These are phyloP conservation scores for Wiebesia pumilae DNA, from an alignment of 1,140 invertebrate species.

Conservation along the genomic window DNA sequence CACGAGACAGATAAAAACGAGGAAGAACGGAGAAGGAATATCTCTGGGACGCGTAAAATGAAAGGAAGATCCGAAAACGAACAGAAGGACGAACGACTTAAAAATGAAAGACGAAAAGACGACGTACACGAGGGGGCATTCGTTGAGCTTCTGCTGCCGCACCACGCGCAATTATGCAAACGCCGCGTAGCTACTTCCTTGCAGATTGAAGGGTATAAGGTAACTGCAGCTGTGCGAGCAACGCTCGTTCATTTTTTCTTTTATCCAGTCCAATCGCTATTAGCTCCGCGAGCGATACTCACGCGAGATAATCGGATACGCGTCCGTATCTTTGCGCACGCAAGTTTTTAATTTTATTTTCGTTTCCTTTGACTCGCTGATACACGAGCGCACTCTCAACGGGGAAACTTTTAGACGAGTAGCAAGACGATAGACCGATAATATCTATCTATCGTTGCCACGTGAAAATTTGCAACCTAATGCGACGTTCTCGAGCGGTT, in stretches of 20 bases:
- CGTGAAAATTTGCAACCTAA: not conserved
- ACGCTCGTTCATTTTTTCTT: not conserved
- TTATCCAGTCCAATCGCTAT: constrained; percentile 27
- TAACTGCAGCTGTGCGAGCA: constrained; percentile 64
- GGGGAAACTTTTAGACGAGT: not conserved
- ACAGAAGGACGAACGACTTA: not conserved
- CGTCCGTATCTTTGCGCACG: not conserved
- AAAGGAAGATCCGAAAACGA: not conserved
- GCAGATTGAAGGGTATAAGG: constrained; percentile 69
- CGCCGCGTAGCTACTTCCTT: constrained; percentile 59
- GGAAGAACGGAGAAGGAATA: not conserved
- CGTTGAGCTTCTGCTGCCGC: constrained; percentile 26
- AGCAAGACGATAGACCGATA: too few relatives aligned
- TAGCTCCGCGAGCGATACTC: constrained; percentile 39
- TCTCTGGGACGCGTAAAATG: not conserved
- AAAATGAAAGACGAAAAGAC: constrained; percentile 53
- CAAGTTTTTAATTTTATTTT: constrained; percentile 42
- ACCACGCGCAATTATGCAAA: constrained; percentile 69
- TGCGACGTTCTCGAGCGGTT: not conserved
- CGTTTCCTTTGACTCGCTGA: not conserved
- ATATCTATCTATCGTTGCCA: not conserved
- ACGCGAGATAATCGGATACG: constrained; percentile 49
- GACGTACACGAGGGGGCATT: constrained; percentile 42
- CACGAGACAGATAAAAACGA: not conserved
- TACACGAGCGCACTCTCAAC: not conserved